phyloP scores from a whole-genome alignment of 30 jellyfish, hydroid and myxozoan genomes.

The Rhopilema esculentum region DNA sequence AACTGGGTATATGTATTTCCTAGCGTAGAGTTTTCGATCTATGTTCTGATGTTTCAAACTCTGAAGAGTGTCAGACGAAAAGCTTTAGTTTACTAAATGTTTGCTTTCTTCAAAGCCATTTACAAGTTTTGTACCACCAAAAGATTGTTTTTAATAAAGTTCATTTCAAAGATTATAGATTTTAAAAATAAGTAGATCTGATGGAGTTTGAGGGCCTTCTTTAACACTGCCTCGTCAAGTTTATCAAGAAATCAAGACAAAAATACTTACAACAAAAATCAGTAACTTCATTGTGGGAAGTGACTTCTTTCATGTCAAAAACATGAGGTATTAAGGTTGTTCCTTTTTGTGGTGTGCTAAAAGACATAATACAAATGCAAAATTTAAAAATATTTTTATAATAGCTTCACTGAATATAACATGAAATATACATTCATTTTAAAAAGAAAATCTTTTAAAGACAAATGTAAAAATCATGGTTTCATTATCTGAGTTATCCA shows the following conservation, averaged over 20 bases:
- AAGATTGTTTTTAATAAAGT: no score
- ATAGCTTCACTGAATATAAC: neutral
- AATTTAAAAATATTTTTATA: neutral
- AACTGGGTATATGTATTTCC: no score
- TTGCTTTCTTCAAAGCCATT: no score
- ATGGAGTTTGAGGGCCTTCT: no score
- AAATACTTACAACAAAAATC: conserved; percentile 17
- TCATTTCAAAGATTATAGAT: neutral
- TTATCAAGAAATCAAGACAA: neutral
- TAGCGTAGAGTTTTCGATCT: no score
- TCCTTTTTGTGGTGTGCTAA: neutral
- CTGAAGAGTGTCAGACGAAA: no score
- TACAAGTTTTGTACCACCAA: no score
- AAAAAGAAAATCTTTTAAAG: no score
- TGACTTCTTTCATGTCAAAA: neutral
- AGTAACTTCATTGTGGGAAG: neutral
- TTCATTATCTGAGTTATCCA: no score
- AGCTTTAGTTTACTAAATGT: no score
- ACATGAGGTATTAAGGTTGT: neutral
- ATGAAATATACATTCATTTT: neutral
- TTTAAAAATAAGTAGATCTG: neutral
- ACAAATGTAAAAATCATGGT: no score
- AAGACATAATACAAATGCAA: neutral
- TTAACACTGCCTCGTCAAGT: neutral
- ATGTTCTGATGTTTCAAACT: no score